Evolutionary conservation across 2,797 vertebrate genomes (phyloP).

Genomic region (Podarcis lilfordi): DNA sequence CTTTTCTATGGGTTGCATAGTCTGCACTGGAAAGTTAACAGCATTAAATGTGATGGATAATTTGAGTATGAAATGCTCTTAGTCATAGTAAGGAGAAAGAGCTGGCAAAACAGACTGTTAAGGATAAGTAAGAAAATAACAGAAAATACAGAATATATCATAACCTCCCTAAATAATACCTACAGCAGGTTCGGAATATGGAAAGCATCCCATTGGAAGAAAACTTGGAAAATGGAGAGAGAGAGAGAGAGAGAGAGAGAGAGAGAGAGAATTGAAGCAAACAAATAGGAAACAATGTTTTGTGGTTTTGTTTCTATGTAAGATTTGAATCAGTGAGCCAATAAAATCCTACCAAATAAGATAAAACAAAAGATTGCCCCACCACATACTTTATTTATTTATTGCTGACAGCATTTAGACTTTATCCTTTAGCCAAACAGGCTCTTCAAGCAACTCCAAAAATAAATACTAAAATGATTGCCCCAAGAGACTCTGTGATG

Average conservation of each 20-base stretch:
- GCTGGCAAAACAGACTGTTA: conserved; percentile 14
- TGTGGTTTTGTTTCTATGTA: no score
- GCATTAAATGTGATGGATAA: conserved; percentile 67
- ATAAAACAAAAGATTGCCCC: no score
- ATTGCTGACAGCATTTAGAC: not conserved
- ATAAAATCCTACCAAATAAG: not conserved
- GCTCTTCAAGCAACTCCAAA: not conserved
- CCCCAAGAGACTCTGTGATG: no score
- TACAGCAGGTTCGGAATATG: not conserved
- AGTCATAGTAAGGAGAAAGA: conserved; percentile 51
- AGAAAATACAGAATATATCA: not conserved
- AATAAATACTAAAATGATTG: no score
- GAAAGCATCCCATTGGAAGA: not conserved
- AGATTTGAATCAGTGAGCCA: no score
- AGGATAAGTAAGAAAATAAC: conserved; percentile 13
- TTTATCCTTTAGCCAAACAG: not conserved
- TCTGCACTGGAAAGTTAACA: conserved; percentile 68
- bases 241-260: not conserved
- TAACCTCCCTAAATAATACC: not conserved
- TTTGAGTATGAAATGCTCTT: conserved; percentile 69
- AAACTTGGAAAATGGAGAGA: not conserved
- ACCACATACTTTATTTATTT: not conserved
- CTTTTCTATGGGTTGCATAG: conserved; percentile 44
- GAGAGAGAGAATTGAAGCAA: not conserved
- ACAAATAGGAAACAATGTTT: no score